These are phyloP conservation scores for Dicrurus megarhynchus DNA, from an alignment of 2,113 vertebrate genomes.

Conservation along the genomic window DNA sequence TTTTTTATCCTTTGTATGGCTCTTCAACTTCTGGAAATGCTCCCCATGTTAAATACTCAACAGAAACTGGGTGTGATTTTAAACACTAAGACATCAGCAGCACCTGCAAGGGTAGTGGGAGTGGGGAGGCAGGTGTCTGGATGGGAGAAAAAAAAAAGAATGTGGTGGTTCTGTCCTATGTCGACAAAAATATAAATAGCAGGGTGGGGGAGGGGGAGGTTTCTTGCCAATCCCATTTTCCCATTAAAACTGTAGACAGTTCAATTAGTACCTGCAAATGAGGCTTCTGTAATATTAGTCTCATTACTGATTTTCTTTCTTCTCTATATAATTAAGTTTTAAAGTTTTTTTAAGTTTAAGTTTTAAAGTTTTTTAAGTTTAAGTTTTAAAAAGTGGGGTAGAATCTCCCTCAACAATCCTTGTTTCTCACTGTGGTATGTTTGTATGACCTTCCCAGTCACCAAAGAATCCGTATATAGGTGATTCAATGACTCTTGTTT, in stretches of 20 bases:
- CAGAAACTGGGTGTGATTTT: not conserved
- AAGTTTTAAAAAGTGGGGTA: not conserved
- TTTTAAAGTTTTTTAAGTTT: not conserved
- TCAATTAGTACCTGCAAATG: not conserved
- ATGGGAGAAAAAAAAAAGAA: not conserved
- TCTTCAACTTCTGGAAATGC: not conserved
- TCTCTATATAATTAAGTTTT: not conserved
- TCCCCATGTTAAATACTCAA: not conserved
- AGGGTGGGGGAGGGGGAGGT: not conserved
- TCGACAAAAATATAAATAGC: not conserved
- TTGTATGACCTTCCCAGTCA: not conserved
- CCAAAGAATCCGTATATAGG: not conserved
- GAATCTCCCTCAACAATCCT: not conserved
- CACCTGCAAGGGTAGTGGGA: not conserved
- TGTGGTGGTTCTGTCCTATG: not conserved
- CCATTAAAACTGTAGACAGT: not conserved
- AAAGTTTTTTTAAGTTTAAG: not conserved
- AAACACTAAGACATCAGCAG: not conserved
- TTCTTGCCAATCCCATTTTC: not conserved
- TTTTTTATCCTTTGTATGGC: not conserved
- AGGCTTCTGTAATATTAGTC: not conserved
- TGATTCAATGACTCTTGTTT: not conserved
- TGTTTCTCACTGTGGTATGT: not conserved
- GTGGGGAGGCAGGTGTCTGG: not conserved
- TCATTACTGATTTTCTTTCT: not conserved